Conservation (phyloP, 2,113 vertebrate species). For the Oryzias celebensis region DNA sequence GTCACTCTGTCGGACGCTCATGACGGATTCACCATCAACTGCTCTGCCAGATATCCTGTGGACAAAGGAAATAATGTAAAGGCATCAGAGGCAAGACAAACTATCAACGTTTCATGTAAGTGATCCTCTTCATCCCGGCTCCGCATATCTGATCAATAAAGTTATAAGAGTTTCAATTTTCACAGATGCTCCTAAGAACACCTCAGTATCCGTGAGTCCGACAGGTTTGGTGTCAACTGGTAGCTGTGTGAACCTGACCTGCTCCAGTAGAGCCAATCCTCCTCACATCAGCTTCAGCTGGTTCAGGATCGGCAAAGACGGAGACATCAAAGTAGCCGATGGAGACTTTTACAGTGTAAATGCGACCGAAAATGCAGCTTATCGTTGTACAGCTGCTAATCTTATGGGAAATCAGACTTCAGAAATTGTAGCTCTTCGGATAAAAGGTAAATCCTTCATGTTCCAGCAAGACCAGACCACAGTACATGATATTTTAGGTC, state of each 20-base stretch:
- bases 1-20: constrained; percentile 15
- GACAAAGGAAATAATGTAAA: neutral
- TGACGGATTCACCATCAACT: constrained; percentile 14
- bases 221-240: constrained; percentile 16
- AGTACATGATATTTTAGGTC: no score
- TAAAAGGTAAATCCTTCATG: no score
- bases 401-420: constrained; percentile 21
- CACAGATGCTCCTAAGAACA: constrained; percentile 46
- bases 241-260: constrained; percentile 36
- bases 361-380: constrained; percentile 5
- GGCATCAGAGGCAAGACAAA: neutral
- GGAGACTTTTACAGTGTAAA: constrained; percentile 29
- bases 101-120: constrained; percentile 10
- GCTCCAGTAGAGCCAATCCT: constrained; percentile 55
- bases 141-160: neutral
- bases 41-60: constrained; percentile 9
- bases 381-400: constrained; percentile 48
- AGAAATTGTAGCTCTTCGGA: no score
- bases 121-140: constrained; percentile 1
- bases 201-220: constrained; percentile 6
- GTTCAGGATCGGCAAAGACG: constrained; percentile 26
- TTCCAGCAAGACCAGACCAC: no score
- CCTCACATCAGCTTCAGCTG: constrained; percentile 45
- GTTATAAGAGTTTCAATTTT: neutral
- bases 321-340: neutral